Evolutionary conservation across 2,113 vertebrate genomes (phyloP), one percentile per base, ranked within the genome.

Genomic region (Myrmecobius fasciatus): DNA sequence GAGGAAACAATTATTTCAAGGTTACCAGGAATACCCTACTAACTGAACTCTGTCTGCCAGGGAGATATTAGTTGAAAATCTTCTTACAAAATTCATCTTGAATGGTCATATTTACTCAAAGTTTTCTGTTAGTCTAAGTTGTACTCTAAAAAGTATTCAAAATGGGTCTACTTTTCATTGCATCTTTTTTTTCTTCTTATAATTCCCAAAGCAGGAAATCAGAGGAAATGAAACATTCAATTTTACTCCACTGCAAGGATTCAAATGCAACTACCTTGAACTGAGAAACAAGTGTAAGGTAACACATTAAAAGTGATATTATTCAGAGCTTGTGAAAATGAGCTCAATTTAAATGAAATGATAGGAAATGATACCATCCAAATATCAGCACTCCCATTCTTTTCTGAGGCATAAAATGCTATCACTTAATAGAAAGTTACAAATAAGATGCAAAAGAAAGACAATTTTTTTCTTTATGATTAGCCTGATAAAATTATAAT

Each of bases 301-400:
- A 97, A 97, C 92, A 92, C 88, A 25, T 96, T 93, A 96, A 92
- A 95, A 96, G 90, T 36, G 20, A 92, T 95, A 97, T 97, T 98
- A 96, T 96, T 97, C 95, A 95, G 96, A 98, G 90, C 91, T 95
- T 94, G 97, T 94, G 96, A 98, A 98, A 98, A 98, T 95, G 52
- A 94, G 97, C 96, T 96, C 88, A 93, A 96, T 98, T 98, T 97
- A 95, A 98, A 97, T 94, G 49, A 98, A 98, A 98, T 97, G 92
- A 97, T 94, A 97, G 96, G 98, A 98, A 98, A 96, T 94, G 97
- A 97, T 97, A 96, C 97, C 95, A 96, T 97, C 96, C 97, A 96
- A 96, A 89, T 97, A 98, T 83, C 96, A 95, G 96, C 0, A 11
- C 56, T 98, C 83, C 97, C 94, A 93, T 97, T 93, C 60, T 97